Evolutionary conservation across 1,140 invertebrate species (phyloP).

Genomic region (Pseudomyrmex sp.): DNA sequence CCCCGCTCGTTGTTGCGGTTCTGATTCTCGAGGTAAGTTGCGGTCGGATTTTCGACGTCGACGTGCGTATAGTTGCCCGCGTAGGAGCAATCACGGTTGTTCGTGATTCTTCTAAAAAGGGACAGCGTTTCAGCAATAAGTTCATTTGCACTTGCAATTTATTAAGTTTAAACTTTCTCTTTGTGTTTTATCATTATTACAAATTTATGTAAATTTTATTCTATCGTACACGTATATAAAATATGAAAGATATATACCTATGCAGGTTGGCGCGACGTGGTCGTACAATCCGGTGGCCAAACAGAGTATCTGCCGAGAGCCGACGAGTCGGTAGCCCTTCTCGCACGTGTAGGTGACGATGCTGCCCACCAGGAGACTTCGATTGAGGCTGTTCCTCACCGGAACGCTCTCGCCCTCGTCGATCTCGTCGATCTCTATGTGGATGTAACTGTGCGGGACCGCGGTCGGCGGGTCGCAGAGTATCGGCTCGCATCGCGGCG

Average conservation of each 20-base stretch:
- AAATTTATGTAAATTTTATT: neutral
- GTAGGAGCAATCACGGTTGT: slow-evolving; percentile 60
- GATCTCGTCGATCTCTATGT: slow-evolving; percentile 84
- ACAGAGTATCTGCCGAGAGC: slow-evolving; percentile 89
- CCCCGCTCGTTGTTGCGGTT: slow-evolving; percentile 70
- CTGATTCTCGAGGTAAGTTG: slow-evolving; percentile 79
- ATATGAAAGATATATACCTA: slow-evolving; percentile 84
- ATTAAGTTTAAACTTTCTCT: too few species aligned
- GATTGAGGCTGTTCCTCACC: slow-evolving; percentile 71
- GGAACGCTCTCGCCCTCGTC: slow-evolving; percentile 50
- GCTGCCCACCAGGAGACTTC: slow-evolving; percentile 89
- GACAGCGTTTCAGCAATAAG: too few species aligned
- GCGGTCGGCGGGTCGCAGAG: slow-evolving; percentile 90
- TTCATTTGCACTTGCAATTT: too few species aligned
- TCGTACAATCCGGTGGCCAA: slow-evolving; percentile 92
- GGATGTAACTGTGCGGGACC: slow-evolving; percentile 90
- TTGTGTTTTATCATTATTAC: too few species aligned
- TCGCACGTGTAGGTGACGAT: slow-evolving; percentile 92
- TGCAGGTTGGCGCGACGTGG: slow-evolving; percentile 89
- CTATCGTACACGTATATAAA: neutral
- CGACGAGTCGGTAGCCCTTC: slow-evolving; percentile 89
- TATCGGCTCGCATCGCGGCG: slow-evolving; percentile 93
- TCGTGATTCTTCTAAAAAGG: slow-evolving; percentile 55
- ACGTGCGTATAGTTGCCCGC: slow-evolving; percentile 73
- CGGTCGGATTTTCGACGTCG: slow-evolving; percentile 73